These are phyloP conservation scores for Hycleus cichorii DNA, from an alignment of 1,140 invertebrate genomes.

Conservation along the genomic window DNA sequence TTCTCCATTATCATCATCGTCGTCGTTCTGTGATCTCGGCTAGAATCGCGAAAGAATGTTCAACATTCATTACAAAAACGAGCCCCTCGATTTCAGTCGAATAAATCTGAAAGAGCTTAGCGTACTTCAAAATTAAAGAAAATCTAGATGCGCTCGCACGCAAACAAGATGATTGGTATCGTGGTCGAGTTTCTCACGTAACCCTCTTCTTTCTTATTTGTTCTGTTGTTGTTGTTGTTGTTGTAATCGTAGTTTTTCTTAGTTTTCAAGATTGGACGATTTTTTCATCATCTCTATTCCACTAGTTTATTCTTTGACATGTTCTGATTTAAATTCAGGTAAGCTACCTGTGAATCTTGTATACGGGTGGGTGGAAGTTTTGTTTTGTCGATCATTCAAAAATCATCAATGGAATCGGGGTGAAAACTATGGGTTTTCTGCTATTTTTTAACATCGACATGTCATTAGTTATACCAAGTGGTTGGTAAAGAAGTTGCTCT, in stretches of 20 bases:
- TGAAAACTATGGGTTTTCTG: no score
- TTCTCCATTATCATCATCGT: no score
- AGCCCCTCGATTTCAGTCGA: conserved; percentile 13
- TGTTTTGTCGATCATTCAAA: no score
- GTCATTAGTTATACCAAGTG: neutral
- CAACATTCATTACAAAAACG: conserved; percentile 14
- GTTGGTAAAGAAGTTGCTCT: conserved; percentile 2
- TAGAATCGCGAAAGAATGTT: conserved; percentile 7
- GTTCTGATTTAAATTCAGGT: no score
- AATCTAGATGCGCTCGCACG: conserved; percentile 12
- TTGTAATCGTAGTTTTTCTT: neutral
- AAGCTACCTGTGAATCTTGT: no score
- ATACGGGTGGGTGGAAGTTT: no score
- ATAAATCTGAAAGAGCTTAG: conserved; percentile 10
- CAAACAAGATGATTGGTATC: conserved; percentile 12
- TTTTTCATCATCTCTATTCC: no score
- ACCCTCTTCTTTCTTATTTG: neutral
- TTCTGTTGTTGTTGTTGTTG: neutral
- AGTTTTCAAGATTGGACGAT: no score
- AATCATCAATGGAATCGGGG: no score
- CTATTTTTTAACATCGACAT: no score
- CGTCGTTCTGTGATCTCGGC: conserved; percentile 1
- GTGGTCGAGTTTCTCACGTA: conserved; percentile 12
- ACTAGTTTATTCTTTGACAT: no score
- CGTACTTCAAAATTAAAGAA: conserved; percentile 15